A percentile compares a stretch with the other conserved stretches of the same genome.
These are phyloP conservation scores for Electrona antarctica DNA, from an alignment of 2,113 vertebrate genomes.

Conservation along the genomic window DNA sequence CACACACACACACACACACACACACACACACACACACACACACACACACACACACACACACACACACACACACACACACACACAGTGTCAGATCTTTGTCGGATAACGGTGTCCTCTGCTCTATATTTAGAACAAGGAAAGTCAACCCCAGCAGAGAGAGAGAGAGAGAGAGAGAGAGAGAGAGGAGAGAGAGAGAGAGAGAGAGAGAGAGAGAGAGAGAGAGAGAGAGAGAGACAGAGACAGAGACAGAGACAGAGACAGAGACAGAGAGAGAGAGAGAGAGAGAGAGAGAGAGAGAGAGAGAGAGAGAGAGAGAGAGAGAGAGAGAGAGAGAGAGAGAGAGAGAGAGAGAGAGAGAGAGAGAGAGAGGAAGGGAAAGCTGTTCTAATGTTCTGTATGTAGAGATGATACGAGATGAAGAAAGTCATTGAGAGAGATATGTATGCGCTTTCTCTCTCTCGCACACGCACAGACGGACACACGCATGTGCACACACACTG, in stretches of 20 bases:
- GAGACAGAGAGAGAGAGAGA: too few species aligned
- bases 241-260: too few species aligned
- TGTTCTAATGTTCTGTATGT: neutral
- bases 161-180: too few species aligned
- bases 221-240: too few species aligned
- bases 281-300: constrained; percentile 3
- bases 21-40: neutral
- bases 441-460: too few species aligned
- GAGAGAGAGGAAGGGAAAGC: neutral
- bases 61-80: constrained; percentile 5
- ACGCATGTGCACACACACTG: too few species aligned
- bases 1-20: constrained; percentile 3
- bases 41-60: constrained; percentile 1
- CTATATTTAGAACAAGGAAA: constrained; percentile 64
- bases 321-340: neutral
- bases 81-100: constrained; percentile 30
- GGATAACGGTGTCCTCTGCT: constrained; percentile 55
- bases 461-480: too few species aligned
- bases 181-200: too few species aligned
- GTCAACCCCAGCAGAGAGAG: constrained; percentile 43
- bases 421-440: neutral
- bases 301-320: neutral
- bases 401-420: neutral
- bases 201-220: too few species aligned
- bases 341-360: neutral